Evolutionary conservation across 2,888 invertebrate species (phyloP).

Genomic region (Mesoligia furuncula): DNA sequence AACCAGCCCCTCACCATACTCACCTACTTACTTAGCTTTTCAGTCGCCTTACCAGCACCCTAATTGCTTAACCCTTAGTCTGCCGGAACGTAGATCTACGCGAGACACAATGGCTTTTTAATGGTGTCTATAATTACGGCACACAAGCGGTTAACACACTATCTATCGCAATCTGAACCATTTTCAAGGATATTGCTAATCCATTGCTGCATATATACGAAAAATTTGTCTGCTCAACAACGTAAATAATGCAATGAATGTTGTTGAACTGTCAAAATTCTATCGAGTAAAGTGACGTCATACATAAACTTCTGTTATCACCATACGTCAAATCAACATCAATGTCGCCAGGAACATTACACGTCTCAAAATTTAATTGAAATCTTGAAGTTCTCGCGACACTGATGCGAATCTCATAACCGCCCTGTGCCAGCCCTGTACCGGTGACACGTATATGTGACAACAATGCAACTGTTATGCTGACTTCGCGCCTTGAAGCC

Average conservation of each 20-base stretch:
- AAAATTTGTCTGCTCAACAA: background rate
- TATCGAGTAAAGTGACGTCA: background rate
- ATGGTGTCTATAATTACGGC: no score
- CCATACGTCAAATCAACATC: slow-evolving; percentile 13
- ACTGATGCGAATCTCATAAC: slow-evolving; percentile 37
- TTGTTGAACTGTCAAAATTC: background rate
- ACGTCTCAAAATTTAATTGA: slow-evolving; percentile 45
- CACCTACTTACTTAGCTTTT: slow-evolving; percentile 2
- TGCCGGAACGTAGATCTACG: no score
- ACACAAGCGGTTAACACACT: no score
- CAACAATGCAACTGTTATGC: slow-evolving; percentile 79
- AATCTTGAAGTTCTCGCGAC: slow-evolving; percentile 45
- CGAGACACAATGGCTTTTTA: no score
- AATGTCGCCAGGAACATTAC: slow-evolving; percentile 23
- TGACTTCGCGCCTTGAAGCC: slow-evolving; percentile 56
- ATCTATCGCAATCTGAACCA: background rate
- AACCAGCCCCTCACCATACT: background rate
- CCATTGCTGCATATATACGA: background rate
- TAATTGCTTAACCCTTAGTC: no score
- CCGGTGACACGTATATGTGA: slow-evolving; percentile 72
- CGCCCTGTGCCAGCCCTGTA: slow-evolving; percentile 61
- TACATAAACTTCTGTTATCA: slow-evolving; percentile 4
- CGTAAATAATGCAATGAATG: background rate
- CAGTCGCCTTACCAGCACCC: background rate
- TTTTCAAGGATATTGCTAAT: background rate